Evolutionary conservation across 1,140 invertebrate species (phyloP).

Genomic region (Phortica variegata): DNA sequence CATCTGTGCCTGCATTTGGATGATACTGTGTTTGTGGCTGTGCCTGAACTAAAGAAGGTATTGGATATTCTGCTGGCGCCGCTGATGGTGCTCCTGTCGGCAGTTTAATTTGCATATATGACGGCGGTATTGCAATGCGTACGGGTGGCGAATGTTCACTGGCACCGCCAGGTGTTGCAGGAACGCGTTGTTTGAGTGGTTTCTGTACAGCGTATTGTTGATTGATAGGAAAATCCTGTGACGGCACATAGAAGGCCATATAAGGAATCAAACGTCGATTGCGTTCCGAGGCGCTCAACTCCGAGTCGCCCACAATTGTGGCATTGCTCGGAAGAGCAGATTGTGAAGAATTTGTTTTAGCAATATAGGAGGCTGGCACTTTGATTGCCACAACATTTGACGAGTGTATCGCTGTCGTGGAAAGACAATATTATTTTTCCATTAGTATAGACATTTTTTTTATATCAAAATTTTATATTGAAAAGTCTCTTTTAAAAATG

Average conservation of each 20-base stretch:
- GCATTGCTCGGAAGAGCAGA: conserved; percentile 1
- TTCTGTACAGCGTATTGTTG: conserved; percentile 50
- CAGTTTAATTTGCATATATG: conserved; percentile 40
- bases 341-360: not conserved
- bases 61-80: conserved; percentile 3
- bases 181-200: conserved; percentile 13
- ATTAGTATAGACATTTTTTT: too few relatives aligned
- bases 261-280: conserved; percentile 77
- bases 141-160: conserved; percentile 15
- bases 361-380: too few relatives aligned
- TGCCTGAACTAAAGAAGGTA: conserved; percentile 17
- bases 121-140: conserved; percentile 40
- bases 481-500: not conserved
- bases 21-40: conserved; percentile 34
- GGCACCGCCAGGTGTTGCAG: conserved; percentile 25
- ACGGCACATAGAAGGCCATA: conserved; percentile 75
- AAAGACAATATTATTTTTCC: too few relatives aligned
- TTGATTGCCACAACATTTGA: too few relatives aligned
- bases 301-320: conserved; percentile 24
- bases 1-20: conserved; percentile 36
- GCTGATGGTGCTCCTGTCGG: not conserved
- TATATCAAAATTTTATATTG: not conserved
- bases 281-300: conserved; percentile 57
- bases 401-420: too few relatives aligned
- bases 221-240: conserved; percentile 58